These are phyloP conservation scores for Yponomeuta plumbellus DNA, from an alignment of 2,888 invertebrate species.

Conservation along the genomic window DNA sequence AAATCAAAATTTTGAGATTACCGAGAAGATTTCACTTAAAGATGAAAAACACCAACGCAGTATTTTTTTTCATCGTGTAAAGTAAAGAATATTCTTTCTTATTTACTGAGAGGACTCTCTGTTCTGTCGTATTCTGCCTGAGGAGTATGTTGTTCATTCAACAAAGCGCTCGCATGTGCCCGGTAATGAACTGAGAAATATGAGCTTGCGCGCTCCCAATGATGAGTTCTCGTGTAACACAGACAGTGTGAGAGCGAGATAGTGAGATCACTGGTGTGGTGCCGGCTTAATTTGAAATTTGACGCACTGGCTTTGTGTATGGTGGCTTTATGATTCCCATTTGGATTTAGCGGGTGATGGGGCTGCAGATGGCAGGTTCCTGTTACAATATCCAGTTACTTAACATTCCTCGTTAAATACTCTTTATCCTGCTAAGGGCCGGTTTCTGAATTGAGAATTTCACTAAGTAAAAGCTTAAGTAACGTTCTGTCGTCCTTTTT, in stretches of 20 bases:
- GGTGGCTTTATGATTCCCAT: constrained; percentile 5
- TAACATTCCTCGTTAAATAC: too few species aligned
- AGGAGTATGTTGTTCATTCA: background rate
- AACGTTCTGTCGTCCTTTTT: too few species aligned
- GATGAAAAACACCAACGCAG: too few species aligned
- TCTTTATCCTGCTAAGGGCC: too few species aligned
- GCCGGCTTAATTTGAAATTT: constrained; percentile 16
- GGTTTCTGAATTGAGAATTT: too few species aligned
- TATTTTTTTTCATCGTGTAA: too few species aligned
- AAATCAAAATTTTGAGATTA: too few species aligned
- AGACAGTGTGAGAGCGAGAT: background rate
- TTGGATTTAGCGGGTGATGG: background rate
- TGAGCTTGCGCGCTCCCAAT: constrained; percentile 44
- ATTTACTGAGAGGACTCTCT: background rate
- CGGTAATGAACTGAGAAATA: constrained; percentile 66
- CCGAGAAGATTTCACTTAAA: too few species aligned
- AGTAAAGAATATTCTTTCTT: too few species aligned
- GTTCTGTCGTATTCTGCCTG: background rate
- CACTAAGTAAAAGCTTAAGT: too few species aligned
- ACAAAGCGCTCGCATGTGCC: constrained; percentile 17
- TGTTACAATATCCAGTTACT: too few species aligned
- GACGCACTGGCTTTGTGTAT: constrained; percentile 9
- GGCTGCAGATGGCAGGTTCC: background rate
- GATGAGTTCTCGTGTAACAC: constrained; percentile 22
- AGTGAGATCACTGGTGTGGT: background rate